Conservation (phyloP, 2,797 vertebrate genomes). For the Scolopax rusticola region DNA sequence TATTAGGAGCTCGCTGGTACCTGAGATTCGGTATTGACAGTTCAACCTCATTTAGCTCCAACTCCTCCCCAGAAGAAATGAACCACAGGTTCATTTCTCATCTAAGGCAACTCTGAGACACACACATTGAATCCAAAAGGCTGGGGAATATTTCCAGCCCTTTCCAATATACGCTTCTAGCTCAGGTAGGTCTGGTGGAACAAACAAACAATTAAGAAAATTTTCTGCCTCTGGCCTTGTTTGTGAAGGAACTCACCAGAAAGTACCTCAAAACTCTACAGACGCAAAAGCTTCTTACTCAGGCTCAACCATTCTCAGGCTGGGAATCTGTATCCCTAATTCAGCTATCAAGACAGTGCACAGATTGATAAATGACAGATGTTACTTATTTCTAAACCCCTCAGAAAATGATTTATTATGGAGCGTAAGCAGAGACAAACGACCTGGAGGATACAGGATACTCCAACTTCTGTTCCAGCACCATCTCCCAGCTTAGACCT, state of each 20-base stretch:
- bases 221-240: not conserved
- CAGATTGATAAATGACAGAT: not conserved
- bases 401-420: not conserved
- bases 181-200: not conserved
- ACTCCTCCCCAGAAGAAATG: not conserved
- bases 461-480: not conserved
- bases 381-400: not conserved
- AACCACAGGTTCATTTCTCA: not conserved
- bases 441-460: not conserved
- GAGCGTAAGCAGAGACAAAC: not conserved
- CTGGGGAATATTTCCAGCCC: constrained; percentile 1
- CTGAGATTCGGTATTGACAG: not conserved
- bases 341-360: not conserved
- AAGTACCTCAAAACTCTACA: not conserved
- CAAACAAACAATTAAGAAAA: not conserved
- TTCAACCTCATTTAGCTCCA: not conserved
- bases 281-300: not conserved
- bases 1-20: not conserved
- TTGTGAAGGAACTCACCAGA: not conserved
- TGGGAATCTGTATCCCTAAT: not conserved
- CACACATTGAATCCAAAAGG: not conserved
- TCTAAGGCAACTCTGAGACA: not conserved
- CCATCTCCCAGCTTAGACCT: not conserved
- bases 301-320: not conserved
- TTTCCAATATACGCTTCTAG: not conserved